Evolutionary conservation across 2,797 vertebrate species (phyloP).

Genomic region (Protosalanx chinensis): DNA sequence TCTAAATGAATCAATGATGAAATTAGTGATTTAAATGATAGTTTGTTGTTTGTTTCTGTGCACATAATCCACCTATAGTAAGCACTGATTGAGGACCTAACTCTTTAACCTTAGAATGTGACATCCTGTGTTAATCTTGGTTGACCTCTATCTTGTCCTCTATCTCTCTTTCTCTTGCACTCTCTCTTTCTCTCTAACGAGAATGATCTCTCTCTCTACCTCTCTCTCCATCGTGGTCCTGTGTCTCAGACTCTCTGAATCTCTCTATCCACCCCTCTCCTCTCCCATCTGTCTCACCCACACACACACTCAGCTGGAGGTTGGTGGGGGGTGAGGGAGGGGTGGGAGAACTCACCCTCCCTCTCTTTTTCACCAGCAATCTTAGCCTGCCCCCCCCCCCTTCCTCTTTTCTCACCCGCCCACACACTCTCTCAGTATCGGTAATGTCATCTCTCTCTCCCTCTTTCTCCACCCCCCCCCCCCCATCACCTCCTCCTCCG

Average conservation of each 20-base stretch:
- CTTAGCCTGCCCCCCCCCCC: neutral
- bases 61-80: neutral
- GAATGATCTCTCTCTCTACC: neutral
- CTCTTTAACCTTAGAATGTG: neutral
- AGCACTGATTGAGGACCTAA: neutral
- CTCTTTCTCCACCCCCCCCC: neutral
- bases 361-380: slow-evolving; percentile 8
- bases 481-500: neutral
- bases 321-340: no score
- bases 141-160: neutral
- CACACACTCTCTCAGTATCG: neutral
- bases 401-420: slow-evolving; percentile 2
- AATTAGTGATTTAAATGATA: no score
- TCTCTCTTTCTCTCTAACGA: neutral
- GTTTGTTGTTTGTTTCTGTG: neutral
- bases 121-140: no score
- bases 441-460: neutral
- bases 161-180: neutral
- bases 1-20: no score
- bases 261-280: neutral
- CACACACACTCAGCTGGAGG: neutral
- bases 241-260: no score
- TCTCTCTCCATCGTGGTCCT: no score
- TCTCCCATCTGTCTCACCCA: slow-evolving; percentile 4
- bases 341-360: no score